Conservation (phyloP, 1,140 invertebrate species). For the Tachypleus tridentatus region DNA sequence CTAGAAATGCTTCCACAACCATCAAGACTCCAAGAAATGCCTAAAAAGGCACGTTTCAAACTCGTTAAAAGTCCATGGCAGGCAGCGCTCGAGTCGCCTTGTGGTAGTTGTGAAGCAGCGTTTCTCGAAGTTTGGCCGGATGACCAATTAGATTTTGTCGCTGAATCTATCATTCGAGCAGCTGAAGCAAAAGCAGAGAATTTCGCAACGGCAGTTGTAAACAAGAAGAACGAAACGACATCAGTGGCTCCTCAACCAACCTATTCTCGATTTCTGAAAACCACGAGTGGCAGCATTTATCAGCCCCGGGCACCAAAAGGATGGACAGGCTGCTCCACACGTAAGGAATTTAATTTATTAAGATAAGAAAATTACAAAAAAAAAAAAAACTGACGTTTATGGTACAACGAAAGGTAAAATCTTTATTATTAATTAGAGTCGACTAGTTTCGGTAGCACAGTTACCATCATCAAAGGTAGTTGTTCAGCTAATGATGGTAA, state of each 20-base stretch:
- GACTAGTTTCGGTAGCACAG: no score
- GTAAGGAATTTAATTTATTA: not conserved
- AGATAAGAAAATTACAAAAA: no score
- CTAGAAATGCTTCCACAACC: no score
- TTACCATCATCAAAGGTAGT: no score
- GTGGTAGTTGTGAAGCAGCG: slow-evolving; percentile 50
- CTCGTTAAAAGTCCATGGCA: slow-evolving; percentile 59
- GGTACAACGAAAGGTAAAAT: no score
- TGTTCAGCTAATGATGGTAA: no score
- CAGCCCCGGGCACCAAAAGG: slow-evolving; percentile 16
- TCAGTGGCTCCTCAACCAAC: slow-evolving; percentile 2
- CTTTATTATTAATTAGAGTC: no score
- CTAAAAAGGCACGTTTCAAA: slow-evolving; percentile 40
- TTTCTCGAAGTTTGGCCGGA: slow-evolving; percentile 40
- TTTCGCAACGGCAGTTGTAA: slow-evolving; percentile 1
- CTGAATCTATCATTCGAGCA: slow-evolving; percentile 13
- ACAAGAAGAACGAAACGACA: not conserved
- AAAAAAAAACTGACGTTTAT: no score
- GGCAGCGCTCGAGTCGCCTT: slow-evolving; percentile 48
- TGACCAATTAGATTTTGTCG: slow-evolving; percentile 6
- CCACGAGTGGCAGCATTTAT: slow-evolving; percentile 11
- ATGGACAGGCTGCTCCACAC: slow-evolving; percentile 6
- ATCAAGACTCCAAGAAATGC: slow-evolving; percentile 1
- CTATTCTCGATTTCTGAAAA: slow-evolving; percentile 1
- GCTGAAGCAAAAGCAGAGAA: slow-evolving; percentile 14